These are phyloP conservation scores for Paracyclopina nana DNA, from an alignment of 1,140 invertebrate species.

Conservation along the genomic window DNA sequence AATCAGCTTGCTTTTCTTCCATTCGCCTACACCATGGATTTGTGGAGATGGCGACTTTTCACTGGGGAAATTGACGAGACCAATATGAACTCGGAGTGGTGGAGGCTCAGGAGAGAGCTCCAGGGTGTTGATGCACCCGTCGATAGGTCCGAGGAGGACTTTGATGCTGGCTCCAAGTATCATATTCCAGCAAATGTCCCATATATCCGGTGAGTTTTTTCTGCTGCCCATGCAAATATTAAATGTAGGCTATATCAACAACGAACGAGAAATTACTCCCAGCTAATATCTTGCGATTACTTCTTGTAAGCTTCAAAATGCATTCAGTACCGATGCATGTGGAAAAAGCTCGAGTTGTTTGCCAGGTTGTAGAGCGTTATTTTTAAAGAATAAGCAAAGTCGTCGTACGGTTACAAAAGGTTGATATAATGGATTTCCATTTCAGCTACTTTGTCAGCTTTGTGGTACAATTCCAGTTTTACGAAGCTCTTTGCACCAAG, in stretches of 20 bases:
- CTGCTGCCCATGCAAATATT: too few species aligned
- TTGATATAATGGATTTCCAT: too few species aligned
- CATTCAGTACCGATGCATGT: too few species aligned
- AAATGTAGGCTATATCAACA: too few species aligned
- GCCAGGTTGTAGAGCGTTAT: too few species aligned
- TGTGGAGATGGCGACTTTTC: constrained; percentile 68
- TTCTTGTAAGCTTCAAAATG: too few species aligned
- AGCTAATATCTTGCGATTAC: too few species aligned
- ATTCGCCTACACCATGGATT: constrained; percentile 57
- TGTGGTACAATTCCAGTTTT: constrained; percentile 78
- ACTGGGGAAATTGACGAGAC: constrained; percentile 42
- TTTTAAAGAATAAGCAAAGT: too few species aligned
- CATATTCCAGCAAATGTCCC: constrained; percentile 73
- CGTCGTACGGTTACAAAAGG: too few species aligned
- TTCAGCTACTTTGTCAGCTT: constrained; percentile 69
- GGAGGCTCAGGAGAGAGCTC: constrained; percentile 28
- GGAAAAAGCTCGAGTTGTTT: too few species aligned
- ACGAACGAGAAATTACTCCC: too few species aligned
- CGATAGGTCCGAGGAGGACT: constrained; percentile 59
- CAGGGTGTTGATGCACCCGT: constrained; percentile 60
- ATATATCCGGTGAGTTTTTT: constrained; percentile 46
- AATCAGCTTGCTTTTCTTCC: constrained; percentile 73
- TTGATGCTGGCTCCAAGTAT: constrained; percentile 74
- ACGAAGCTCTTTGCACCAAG: constrained; percentile 52
- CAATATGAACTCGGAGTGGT: constrained; percentile 57